Percentiles rank a stretch among this genome's conserved stretches.
Evolutionary conservation across 1,140 invertebrate genomes (phyloP).

Genomic region (Melipona quadrifasciata): DNA sequence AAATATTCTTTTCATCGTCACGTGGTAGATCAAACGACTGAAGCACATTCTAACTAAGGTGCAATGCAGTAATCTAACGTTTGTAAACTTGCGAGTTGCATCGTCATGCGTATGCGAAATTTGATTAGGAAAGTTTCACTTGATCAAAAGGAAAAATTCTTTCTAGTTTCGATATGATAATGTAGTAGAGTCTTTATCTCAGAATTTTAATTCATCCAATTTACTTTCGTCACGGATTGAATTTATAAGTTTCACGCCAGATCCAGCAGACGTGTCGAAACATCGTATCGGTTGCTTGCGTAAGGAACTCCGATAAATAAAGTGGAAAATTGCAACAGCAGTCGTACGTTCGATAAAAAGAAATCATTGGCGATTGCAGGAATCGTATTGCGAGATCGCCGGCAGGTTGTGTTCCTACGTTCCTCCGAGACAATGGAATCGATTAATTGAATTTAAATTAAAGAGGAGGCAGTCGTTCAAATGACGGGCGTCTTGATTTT

Average conservation of each 20-base stretch:
- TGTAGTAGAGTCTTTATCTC: no score
- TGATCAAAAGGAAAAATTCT: no score
- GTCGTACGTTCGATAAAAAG: background rate
- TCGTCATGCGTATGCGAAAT: no score
- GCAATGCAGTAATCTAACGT: no score
- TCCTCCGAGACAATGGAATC: constrained; percentile 9
- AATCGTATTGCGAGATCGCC: constrained; percentile 7
- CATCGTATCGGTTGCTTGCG: background rate
- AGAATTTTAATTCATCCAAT: background rate
- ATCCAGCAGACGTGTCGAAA: background rate
- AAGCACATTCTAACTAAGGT: no score
- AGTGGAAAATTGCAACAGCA: background rate
- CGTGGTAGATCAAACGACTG: no score
- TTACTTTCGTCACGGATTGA: background rate
- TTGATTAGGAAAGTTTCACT: no score
- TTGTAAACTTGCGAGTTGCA: no score
- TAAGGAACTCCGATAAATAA: constrained; percentile 1
- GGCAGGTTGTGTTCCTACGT: constrained; percentile 1
- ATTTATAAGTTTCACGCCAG: background rate
- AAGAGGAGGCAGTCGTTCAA: background rate
- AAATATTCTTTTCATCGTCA: no score
- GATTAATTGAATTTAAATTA: background rate
- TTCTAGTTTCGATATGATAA: no score
- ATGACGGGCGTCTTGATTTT: background rate
- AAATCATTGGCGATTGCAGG: background rate